These are phyloP conservation scores for Heliangelus exortis DNA, from an alignment of 2,797 vertebrate genomes.

Conservation along the genomic window DNA sequence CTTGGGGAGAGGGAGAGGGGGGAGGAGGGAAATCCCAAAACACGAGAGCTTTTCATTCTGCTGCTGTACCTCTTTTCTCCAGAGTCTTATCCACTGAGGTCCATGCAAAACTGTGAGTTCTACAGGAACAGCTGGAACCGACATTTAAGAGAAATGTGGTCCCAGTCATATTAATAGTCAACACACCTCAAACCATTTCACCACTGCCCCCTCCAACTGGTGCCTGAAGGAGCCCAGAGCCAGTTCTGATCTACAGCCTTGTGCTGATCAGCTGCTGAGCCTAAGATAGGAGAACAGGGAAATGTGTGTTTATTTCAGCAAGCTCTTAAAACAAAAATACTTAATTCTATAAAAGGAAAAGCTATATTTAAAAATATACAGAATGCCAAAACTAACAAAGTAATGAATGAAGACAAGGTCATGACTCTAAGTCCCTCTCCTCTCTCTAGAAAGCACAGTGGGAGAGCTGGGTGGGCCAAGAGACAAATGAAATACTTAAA, in stretches of 20 bases:
- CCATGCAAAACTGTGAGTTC: background rate
- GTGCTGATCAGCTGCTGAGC: background rate
- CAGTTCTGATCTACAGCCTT: background rate
- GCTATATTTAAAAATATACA: constrained; percentile 53
- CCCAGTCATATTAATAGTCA: background rate
- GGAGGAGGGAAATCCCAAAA: background rate
- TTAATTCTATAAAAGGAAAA: constrained; percentile 59
- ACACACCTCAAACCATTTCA: background rate
- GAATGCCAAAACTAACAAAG: constrained; percentile 67
- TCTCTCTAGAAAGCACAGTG: background rate
- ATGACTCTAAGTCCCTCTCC: background rate
- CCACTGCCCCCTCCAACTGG: background rate
- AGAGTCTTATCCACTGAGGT: background rate
- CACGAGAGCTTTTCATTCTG: background rate
- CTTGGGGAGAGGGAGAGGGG: background rate
- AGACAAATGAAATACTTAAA: background rate
- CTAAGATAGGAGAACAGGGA: constrained; percentile 5
- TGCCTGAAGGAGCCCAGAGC: background rate
- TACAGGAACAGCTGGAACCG: background rate
- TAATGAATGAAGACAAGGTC: constrained; percentile 14
- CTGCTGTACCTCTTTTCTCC: background rate
- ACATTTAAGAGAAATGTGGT: background rate
- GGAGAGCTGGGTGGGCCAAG: background rate
- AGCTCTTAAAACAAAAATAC: constrained; percentile 38
- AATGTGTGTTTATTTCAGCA: background rate